Conservation (phyloP, 2,888 invertebrate genomes). For the Selenia dentaria region DNA sequence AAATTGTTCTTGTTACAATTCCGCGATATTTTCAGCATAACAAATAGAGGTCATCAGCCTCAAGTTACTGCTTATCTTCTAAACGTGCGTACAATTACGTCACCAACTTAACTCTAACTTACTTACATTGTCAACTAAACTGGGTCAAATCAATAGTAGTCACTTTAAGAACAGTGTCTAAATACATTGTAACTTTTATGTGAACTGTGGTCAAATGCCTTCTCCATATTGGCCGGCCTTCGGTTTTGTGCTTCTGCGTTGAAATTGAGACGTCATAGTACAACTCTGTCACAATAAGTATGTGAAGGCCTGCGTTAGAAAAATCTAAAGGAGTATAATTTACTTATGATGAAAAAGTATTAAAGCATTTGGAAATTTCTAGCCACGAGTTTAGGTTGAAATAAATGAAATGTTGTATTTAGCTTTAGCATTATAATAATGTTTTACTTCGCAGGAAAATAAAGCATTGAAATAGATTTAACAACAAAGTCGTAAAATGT, state of each 20-base stretch:
- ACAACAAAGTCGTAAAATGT: too few species aligned
- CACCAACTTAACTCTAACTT: conserved; percentile 2
- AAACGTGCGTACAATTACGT: conserved; percentile 14
- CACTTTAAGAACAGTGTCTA: too few species aligned
- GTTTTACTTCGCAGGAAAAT: too few species aligned
- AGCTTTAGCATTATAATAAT: too few species aligned
- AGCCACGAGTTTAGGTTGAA: too few species aligned
- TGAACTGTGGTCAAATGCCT: conserved; percentile 11
- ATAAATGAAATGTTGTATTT: too few species aligned
- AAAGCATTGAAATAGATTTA: too few species aligned
- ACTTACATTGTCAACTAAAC: conserved; percentile 15
- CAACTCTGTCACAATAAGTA: background rate
- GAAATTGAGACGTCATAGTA: background rate
- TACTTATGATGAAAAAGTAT: too few species aligned
- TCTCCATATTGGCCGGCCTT: conserved; percentile 19
- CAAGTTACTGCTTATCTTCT: conserved; percentile 2
- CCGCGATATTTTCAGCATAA: background rate
- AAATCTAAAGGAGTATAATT: too few species aligned
- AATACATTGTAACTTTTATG: background rate
- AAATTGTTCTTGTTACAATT: background rate
- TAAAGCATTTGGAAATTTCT: too few species aligned
- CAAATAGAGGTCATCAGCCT: conserved; percentile 6
- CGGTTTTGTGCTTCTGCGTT: conserved; percentile 3
- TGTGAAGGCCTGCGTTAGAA: too few species aligned
- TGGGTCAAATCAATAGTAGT: conserved; percentile 2